A percentile compares a stretch with the other conserved stretches of the same genome.
These are phyloP conservation scores for Mechanitis messenoides DNA, from an alignment of 2,888 invertebrate genomes.

Conservation along the genomic window DNA sequence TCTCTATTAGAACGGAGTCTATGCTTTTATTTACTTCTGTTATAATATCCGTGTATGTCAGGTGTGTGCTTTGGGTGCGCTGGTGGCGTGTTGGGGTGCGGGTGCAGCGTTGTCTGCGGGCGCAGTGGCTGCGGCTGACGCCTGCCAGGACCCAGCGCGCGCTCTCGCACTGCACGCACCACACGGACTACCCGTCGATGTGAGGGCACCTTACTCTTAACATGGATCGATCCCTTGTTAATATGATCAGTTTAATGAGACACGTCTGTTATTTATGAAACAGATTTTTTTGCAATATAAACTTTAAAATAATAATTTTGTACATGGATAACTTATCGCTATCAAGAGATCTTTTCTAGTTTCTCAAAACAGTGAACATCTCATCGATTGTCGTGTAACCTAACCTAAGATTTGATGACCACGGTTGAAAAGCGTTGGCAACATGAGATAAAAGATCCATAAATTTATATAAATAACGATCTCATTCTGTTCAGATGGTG, in stretches of 20 bases:
- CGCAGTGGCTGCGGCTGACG: slow-evolving; percentile 89
- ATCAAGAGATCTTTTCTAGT: too few relatives aligned
- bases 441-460: background rate
- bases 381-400: too few relatives aligned
- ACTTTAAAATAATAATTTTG: too few relatives aligned
- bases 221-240: too few relatives aligned
- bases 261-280: too few relatives aligned
- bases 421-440: background rate
- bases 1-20: too few relatives aligned
- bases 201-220: slow-evolving; percentile 40
- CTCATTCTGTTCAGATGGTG: slow-evolving; percentile 64
- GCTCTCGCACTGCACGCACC: slow-evolving; percentile 83
- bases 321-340: too few relatives aligned
- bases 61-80: slow-evolving; percentile 82
- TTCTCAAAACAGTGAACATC: too few relatives aligned
- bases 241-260: too few relatives aligned
- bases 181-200: slow-evolving; percentile 74
- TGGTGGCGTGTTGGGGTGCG: slow-evolving; percentile 87
- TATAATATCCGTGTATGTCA: slow-evolving; percentile 24
- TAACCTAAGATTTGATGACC: too few relatives aligned
- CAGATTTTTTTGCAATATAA: too few relatives aligned
- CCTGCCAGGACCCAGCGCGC: slow-evolving; percentile 89
- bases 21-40: background rate
- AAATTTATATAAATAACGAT: background rate
- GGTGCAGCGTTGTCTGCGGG: slow-evolving; percentile 90